A percentile compares a stretch with the other conserved stretches of the same genome.
Evolutionary conservation across 1,140 invertebrate genomes (phyloP).

Genomic region (Linepithema humile): DNA sequence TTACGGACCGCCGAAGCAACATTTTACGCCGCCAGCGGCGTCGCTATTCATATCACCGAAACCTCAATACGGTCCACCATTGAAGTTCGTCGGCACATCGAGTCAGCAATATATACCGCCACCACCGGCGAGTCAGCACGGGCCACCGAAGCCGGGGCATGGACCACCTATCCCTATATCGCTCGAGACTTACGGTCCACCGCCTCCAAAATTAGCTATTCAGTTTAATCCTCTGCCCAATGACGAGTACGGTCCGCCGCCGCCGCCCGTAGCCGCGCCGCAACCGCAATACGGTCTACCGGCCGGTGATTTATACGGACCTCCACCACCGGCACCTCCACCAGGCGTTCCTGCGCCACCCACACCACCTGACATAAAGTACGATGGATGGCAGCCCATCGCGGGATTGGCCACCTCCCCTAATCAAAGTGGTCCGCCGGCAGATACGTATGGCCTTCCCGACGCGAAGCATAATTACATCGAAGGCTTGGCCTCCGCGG

Average conservation of each 20-base stretch:
- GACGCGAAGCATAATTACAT: conserved; percentile 52
- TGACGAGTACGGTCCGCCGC: conserved; percentile 83
- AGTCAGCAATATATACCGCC: conserved; percentile 78
- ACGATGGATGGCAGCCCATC: conserved; percentile 94
- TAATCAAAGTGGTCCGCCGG: conserved; percentile 63
- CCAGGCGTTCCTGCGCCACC: conserved; percentile 89
- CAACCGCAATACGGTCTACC: conserved; percentile 80
- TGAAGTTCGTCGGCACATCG: conserved; percentile 75
- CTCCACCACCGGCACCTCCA: conserved; percentile 86
- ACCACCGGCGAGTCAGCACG: conserved; percentile 74
- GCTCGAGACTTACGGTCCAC: conserved; percentile 79
- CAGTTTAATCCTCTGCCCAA: conserved; percentile 83
- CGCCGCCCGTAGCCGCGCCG: conserved; percentile 64
- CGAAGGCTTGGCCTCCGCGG: background rate
- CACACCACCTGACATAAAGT: conserved; percentile 90
- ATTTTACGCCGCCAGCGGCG: conserved; percentile 82
- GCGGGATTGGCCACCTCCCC: conserved; percentile 83
- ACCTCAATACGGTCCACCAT: conserved; percentile 83
- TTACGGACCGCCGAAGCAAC: conserved; percentile 83
- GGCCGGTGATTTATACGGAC: conserved; percentile 83
- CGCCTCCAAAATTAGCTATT: conserved; percentile 80
- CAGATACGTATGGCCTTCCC: conserved; percentile 73
- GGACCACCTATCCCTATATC: conserved; percentile 78
- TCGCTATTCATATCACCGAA: conserved; percentile 75
- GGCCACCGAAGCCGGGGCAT: conserved; percentile 68